Percentiles rank a stretch among this genome's conserved stretches.
These are phyloP conservation scores for Lipotes vexillifer DNA, from an alignment of 2,113 vertebrate genomes.

Conservation along the genomic window DNA sequence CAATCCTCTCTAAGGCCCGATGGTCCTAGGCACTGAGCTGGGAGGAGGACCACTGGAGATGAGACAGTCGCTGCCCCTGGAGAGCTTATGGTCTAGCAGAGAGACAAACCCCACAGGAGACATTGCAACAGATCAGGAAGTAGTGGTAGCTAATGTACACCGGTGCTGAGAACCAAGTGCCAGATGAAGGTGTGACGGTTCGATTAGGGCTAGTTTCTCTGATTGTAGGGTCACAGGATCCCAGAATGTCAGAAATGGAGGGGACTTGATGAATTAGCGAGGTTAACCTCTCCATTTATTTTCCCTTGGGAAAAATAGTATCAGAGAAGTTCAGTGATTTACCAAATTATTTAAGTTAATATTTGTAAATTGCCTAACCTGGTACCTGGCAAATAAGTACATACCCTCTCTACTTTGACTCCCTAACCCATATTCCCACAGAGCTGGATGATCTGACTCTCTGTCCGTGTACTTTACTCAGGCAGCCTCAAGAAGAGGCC, in stretches of 20 bases:
- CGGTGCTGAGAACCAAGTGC: not conserved
- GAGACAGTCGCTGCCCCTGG: not conserved
- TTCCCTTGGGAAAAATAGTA: not conserved
- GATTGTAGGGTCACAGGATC: not conserved
- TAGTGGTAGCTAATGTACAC: not conserved
- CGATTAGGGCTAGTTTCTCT: not conserved
- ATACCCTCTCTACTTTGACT: not conserved
- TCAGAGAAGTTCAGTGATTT: not conserved
- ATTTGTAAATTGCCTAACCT: not conserved
- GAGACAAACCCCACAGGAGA: not conserved
- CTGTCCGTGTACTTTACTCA: not conserved
- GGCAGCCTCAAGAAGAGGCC: not conserved
- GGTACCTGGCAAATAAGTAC: not conserved
- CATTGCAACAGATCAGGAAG: not conserved
- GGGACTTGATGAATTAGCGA: not conserved
- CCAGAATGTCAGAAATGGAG: not conserved
- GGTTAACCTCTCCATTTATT: not conserved
- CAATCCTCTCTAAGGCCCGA: not conserved
- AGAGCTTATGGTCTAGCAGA: not conserved
- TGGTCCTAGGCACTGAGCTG: not conserved
- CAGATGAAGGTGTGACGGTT: not conserved
- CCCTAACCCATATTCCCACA: not conserved
- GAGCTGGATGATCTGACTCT: not conserved
- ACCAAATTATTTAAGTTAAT: not conserved
- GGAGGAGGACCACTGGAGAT: not conserved